A percentile compares a stretch with the other conserved stretches of the same genome.
These are phyloP conservation scores for Eustalomyia histrio DNA, from an alignment of 2,888 invertebrate genomes.

Conservation along the genomic window DNA sequence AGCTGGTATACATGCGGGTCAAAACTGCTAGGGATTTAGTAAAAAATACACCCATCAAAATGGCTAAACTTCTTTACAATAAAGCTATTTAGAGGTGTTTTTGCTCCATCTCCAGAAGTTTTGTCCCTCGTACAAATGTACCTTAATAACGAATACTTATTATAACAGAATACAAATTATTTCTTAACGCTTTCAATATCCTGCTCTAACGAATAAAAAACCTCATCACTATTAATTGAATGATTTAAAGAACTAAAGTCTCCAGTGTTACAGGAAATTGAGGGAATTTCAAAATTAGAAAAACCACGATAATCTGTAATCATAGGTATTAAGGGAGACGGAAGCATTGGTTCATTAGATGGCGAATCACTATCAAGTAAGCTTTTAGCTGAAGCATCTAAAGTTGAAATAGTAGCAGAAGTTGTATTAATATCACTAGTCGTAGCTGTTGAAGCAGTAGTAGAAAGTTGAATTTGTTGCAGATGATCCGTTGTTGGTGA, in stretches of 20 bases:
- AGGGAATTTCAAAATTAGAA: constrained; percentile 83
- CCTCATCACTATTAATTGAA: constrained; percentile 22
- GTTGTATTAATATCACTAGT: constrained; percentile 17
- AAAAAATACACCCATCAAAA: too few relatives aligned
- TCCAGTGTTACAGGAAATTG: constrained; percentile 84
- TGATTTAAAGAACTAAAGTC: constrained; percentile 79
- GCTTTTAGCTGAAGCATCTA: constrained; percentile 69
- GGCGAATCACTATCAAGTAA: constrained; percentile 78
- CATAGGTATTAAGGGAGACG: constrained; percentile 82
- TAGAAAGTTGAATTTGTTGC: background rate
- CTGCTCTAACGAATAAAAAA: background rate
- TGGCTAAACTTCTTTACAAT: too few relatives aligned
- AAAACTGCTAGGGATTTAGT: too few relatives aligned
- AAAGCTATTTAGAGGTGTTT: too few relatives aligned
- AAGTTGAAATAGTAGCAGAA: background rate
- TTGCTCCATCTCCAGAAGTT: too few relatives aligned
- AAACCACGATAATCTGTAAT: constrained; percentile 82
- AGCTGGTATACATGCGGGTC: too few relatives aligned
- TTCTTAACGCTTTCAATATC: background rate
- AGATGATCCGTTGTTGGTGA: constrained; percentile 30
- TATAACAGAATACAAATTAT: background rate
- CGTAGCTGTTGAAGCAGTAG: background rate
- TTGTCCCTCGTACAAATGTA: too few relatives aligned
- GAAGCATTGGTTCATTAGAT: constrained; percentile 80
- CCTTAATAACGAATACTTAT: background rate